Evolutionary conservation across 2,888 invertebrate species (phyloP), one percentile per base, ranked within the genome.

Genomic region (Pterobdella sp.): DNA sequence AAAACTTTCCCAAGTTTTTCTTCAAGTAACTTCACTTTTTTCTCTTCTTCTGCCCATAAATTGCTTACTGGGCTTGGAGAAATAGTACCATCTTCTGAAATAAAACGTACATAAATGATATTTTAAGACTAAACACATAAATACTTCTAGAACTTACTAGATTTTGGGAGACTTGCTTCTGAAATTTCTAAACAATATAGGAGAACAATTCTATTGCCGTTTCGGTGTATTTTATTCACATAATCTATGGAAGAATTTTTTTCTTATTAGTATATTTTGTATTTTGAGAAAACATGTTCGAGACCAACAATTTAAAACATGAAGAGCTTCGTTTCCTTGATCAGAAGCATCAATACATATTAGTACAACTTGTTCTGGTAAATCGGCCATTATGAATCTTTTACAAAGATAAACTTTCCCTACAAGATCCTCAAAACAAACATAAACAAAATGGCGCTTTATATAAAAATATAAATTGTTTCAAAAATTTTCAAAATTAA

Each of bases 21-120:
- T 65, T 78, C 78, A 4, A 78, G 74, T 10, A 26, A 52, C 56
- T 77, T 78, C 14, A 76, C 76, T 36, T 74, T 75, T n/a, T 65
- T 68, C 60, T 78, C 78, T 35, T 78, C 77, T 34, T 77, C 77
- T 67, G 77, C 76, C 78, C 78, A 78, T 77, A 78, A 77, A 29
- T 64, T 70, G 31, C 77, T 77, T 36, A 78, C 74, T 0, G 77
- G 78, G 1, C 78, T 77, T 22, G 78, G 78, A 7, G 78, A 78
- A 76, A 78, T 76, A 72, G 78, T 77, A 49, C 74, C 72, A 72
- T 76, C 76, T 68, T 75, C 77, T 77, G 74, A 65, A 65, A 65
- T 63, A 10, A 63, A 26, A 63, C 7, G n/a, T 63, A 63, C 7
- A 63, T 7, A 63, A 35, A 67, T 26, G 22, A 67, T 14, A 69